phyloP scores from a whole-genome alignment of 2,113 vertebrate genomes.

The Poicephalus gulielmi region DNA sequence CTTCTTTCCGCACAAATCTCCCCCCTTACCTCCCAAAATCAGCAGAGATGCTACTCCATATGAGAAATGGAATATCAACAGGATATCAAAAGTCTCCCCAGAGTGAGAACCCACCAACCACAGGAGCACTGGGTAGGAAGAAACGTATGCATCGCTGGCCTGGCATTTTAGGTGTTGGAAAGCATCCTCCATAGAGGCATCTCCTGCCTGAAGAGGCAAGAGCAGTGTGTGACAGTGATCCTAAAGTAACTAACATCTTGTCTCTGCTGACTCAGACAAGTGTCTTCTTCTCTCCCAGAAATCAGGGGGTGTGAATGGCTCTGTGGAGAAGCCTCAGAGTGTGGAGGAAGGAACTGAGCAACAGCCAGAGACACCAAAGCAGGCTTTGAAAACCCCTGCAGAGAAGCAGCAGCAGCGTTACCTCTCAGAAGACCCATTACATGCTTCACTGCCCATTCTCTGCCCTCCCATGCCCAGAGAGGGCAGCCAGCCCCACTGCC shows the following conservation, averaged over 20 bases:
- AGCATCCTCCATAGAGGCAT: neutral
- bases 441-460: neutral
- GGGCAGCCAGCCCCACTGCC: neutral
- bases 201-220: neutral
- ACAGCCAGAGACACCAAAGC: neutral
- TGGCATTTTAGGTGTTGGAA: neutral
- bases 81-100: neutral
- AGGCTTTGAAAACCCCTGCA: neutral
- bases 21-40: neutral
- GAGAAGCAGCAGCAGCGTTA: neutral
- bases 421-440: neutral
- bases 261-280: neutral
- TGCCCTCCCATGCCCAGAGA: neutral
- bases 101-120: neutral
- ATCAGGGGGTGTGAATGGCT: neutral
- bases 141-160: accelerated
- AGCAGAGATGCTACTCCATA: neutral
- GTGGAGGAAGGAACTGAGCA: neutral
- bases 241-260: neutral
- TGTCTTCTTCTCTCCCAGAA: neutral
- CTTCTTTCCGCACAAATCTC: neutral
- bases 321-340: neutral
- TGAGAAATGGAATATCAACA: neutral
- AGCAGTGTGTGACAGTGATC: neutral
- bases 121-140: neutral